These are phyloP conservation scores for Dryoscopus gambensis DNA, from an alignment of 2,113 vertebrate genomes.

Conservation along the genomic window DNA sequence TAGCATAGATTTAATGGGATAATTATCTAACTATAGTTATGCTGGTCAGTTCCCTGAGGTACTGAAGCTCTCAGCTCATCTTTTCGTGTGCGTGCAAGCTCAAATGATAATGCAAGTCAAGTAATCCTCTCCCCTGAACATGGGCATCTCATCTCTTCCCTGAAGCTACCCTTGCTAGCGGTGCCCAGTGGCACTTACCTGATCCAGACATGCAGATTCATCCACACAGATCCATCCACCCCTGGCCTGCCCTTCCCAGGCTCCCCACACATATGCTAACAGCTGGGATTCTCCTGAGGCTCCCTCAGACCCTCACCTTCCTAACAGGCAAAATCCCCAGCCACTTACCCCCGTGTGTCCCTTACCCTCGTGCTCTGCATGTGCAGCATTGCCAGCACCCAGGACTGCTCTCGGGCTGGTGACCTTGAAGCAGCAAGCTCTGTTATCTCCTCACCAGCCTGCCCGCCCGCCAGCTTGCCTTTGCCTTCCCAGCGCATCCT, in stretches of 20 bases:
- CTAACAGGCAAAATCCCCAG: background rate
- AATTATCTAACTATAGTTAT: constrained; percentile 57
- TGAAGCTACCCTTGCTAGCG: background rate
- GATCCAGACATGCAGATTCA: background rate
- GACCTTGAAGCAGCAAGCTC: constrained; percentile 15
- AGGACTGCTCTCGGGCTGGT: background rate
- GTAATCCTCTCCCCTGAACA: background rate
- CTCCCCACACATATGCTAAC: background rate
- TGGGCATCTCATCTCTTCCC: background rate
- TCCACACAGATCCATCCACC: too few relatives aligned
- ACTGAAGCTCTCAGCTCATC: constrained; percentile 34
- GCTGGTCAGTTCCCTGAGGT: constrained; percentile 58
- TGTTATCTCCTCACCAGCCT: background rate
- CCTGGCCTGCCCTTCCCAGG: background rate
- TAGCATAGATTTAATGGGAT: constrained; percentile 58
- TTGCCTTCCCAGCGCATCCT: background rate
- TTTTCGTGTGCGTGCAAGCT: background rate
- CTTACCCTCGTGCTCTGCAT: accelerated
- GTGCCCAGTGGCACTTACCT: background rate
- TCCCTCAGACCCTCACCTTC: background rate
- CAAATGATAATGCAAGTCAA: background rate
- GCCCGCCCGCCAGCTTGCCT: background rate
- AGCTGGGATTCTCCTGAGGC: background rate
- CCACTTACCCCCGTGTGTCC: background rate
- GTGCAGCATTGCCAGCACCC: background rate